A percentile compares a stretch with the other conserved stretches of the same genome.
Conservation (phyloP, 2,888 invertebrate species). For the Stenichneumon culpator region DNA sequence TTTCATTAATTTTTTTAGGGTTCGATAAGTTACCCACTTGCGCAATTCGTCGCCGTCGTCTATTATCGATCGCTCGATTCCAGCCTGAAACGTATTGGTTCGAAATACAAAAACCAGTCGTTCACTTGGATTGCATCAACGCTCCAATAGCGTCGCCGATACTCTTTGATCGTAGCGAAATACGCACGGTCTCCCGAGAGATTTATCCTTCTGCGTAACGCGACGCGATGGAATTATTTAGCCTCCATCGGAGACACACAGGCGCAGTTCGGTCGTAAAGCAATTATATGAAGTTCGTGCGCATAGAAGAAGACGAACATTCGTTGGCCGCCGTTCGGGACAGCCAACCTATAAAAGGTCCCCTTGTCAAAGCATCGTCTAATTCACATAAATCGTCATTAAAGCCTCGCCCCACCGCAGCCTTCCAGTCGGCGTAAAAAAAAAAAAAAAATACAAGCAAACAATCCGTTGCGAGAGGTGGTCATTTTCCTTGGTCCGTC, state of each 20-base stretch:
- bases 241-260: neutral
- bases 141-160: neutral
- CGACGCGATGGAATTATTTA: conserved; percentile 33
- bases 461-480: neutral
- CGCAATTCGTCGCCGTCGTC: conserved; percentile 15
- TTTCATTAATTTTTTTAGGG: neutral
- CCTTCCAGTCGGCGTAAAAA: neutral
- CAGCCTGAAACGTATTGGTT: neutral
- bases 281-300: conserved; percentile 32
- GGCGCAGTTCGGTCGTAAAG: conserved; percentile 32
- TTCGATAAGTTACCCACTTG: conserved; percentile 6
- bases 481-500: neutral
- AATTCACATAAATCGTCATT: conserved; percentile 55
- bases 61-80: conserved; percentile 6
- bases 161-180: conserved; percentile 14
- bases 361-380: conserved; percentile 44
- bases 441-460: neutral
- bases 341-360: conserved; percentile 25
- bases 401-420: conserved; percentile 6
- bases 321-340: conserved; percentile 3
- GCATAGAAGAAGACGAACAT: conserved; percentile 3
- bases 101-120: conserved; percentile 15
- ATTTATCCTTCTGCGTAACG: conserved; percentile 27
- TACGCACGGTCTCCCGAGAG: neutral
- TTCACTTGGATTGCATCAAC: neutral